Evolutionary conservation across 2,888 invertebrate genomes (phyloP).

Genomic region (Lutraria lutraria): DNA sequence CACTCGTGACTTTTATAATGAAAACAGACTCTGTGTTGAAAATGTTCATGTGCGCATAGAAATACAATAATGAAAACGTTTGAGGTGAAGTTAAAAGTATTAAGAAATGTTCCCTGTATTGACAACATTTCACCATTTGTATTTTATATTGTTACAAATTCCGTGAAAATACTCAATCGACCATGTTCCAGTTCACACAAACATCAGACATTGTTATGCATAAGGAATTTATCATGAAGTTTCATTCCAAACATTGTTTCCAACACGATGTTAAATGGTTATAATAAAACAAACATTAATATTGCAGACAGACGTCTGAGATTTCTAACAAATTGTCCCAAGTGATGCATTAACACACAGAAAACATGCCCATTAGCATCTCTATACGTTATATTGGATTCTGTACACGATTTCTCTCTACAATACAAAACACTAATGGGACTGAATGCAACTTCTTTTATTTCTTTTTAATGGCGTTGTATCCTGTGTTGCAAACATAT

Average conservation of each 20-base stretch:
- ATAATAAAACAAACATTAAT: conserved; percentile 2
- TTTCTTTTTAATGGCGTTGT: not conserved
- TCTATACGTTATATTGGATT: not conserved
- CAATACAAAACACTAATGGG: not conserved
- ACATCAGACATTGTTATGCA: not conserved
- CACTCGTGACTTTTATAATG: too few species aligned
- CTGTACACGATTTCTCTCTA: not conserved
- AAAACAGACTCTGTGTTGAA: too few species aligned
- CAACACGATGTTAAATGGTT: not conserved
- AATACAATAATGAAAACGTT: too few species aligned
- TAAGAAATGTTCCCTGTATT: too few species aligned
- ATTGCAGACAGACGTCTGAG: not conserved
- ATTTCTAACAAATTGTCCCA: not conserved
- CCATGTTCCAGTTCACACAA: not conserved
- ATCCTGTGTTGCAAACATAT: not conserved
- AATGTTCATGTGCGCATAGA: too few species aligned
- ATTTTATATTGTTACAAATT: too few species aligned
- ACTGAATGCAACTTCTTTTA: not conserved
- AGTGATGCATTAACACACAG: not conserved
- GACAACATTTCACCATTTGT: too few species aligned
- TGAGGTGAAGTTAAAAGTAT: too few species aligned
- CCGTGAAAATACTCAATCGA: too few species aligned
- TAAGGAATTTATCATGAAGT: not conserved
- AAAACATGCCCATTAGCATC: not conserved
- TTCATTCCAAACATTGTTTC: not conserved